phyloP scores from a whole-genome alignment of 1,140 invertebrate species.

The Grapholita molesta region DNA sequence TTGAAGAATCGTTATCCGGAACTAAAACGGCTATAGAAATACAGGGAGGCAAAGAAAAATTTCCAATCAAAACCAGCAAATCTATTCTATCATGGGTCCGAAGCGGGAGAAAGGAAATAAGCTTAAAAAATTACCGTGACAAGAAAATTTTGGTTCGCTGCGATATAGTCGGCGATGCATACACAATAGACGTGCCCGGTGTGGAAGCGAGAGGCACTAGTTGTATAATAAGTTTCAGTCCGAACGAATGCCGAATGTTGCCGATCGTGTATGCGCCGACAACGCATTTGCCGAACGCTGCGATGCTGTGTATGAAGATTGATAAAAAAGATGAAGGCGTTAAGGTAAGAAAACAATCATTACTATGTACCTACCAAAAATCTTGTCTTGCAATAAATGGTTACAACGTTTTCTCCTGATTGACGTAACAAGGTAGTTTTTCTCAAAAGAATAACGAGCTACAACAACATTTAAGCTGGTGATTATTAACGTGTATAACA shows the following conservation, averaged over 20 bases:
- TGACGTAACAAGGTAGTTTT: no score
- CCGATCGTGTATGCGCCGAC: conserved; percentile 52
- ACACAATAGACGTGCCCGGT: conserved; percentile 50
- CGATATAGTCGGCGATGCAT: conserved; percentile 59
- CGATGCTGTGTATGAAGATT: conserved; percentile 46
- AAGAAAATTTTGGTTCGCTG: conserved; percentile 58
- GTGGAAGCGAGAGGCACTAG: conserved; percentile 46
- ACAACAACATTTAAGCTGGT: no score
- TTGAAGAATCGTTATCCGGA: conserved; percentile 50
- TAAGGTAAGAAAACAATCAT: conserved; percentile 36
- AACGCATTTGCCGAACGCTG: conserved; percentile 37
- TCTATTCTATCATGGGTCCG: conserved; percentile 57
- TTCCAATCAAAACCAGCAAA: conserved; percentile 64
- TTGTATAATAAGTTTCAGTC: conserved; percentile 43
- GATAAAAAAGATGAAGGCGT: conserved; percentile 57
- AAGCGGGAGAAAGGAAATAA: conserved; percentile 54
- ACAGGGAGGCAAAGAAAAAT: conserved; percentile 46
- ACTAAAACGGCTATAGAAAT: conserved; percentile 43
- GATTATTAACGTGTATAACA: no score
- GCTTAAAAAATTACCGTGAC: conserved; percentile 53
- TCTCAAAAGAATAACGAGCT: no score
- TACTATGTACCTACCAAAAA: no score
- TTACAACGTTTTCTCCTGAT: no score
- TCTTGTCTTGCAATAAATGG: no score
- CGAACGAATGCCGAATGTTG: conserved; percentile 49